Percentiles rank a stretch among this genome's conserved stretches.
These are phyloP conservation scores for human DNA, from an alignment of 2,113 vertebrate species.

Conservation along the genomic window DNA sequence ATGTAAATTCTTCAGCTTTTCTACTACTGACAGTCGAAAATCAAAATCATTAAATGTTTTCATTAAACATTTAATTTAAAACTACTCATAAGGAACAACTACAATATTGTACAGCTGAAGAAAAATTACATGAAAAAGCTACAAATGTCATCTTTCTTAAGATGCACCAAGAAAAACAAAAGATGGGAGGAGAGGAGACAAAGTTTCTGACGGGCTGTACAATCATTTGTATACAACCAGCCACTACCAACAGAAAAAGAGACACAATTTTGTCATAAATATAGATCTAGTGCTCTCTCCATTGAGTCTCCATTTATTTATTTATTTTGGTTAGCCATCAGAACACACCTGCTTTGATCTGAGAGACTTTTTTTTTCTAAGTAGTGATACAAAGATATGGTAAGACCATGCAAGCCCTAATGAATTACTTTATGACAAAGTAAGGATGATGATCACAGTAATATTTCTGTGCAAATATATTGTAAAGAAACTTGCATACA, in stretches of 20 bases:
- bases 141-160: slow-evolving; percentile 51
- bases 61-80: slow-evolving; percentile 74
- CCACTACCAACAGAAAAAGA: slow-evolving; percentile 61
- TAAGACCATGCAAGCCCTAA: slow-evolving; percentile 52
- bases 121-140: slow-evolving; percentile 75
- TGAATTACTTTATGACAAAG: slow-evolving; percentile 54
- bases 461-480: slow-evolving; percentile 40
- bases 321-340: slow-evolving; percentile 45
- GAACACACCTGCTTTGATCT: slow-evolving; percentile 66
- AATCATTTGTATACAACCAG: slow-evolving; percentile 50
- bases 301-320: slow-evolving; percentile 60
- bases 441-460: slow-evolving; percentile 26
- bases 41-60: slow-evolving; percentile 64
- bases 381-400: slow-evolving; percentile 47
- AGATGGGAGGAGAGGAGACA: slow-evolving; percentile 32
- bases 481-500: slow-evolving; percentile 66
- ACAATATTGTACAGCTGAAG: slow-evolving; percentile 71
- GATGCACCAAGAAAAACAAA: slow-evolving; percentile 68
- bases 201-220: slow-evolving; percentile 29
- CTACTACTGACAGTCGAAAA: slow-evolving; percentile 44
- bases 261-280: slow-evolving; percentile 62
- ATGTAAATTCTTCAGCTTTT: slow-evolving; percentile 83
- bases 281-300: slow-evolving; percentile 18
- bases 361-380: slow-evolving; percentile 58
- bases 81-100: slow-evolving; percentile 42